Evolutionary conservation across 2,797 vertebrate genomes (phyloP).

Genomic region (Nannoperca australis): DNA sequence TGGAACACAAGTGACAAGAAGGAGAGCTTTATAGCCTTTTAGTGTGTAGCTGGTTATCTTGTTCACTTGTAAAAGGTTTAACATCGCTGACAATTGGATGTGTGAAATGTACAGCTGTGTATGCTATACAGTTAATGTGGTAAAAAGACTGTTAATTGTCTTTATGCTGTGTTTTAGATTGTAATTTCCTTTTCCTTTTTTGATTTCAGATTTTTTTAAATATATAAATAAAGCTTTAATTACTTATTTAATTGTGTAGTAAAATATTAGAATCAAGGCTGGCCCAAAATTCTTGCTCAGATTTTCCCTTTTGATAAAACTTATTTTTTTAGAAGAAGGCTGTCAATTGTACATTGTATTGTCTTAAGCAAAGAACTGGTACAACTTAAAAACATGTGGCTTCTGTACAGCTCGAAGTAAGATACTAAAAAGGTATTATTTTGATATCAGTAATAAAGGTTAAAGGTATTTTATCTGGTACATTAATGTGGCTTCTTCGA

Average conservation of each 20-base stretch:
- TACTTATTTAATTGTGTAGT: too few relatives aligned
- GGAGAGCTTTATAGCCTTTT: slow-evolving; percentile 63
- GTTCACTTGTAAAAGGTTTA: slow-evolving; percentile 45
- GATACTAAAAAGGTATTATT: background rate
- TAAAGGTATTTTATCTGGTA: too few relatives aligned
- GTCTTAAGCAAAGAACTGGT: background rate
- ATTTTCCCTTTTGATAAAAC: background rate
- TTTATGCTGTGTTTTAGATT: too few relatives aligned
- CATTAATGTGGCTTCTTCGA: slow-evolving; percentile 17
- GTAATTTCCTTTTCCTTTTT: too few relatives aligned
- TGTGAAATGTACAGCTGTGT: slow-evolving; percentile 29
- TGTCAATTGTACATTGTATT: background rate
- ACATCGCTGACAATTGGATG: slow-evolving; percentile 20
- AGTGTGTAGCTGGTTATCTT: slow-evolving; percentile 43
- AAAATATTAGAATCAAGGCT: background rate
- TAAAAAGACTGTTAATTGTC: background rate
- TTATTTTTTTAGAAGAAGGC: background rate
- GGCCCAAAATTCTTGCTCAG: background rate
- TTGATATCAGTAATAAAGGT: too few relatives aligned
- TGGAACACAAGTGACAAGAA: slow-evolving; percentile 51
- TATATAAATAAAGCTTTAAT: too few relatives aligned
- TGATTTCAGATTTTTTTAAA: too few relatives aligned
- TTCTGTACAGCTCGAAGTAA: background rate
- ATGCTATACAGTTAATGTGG: background rate
- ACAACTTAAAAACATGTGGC: too few relatives aligned